Base-by-base conservation (phyloP, 92 coral and sea anemone genomes). In the Parazoanthus swiftii region DNA sequence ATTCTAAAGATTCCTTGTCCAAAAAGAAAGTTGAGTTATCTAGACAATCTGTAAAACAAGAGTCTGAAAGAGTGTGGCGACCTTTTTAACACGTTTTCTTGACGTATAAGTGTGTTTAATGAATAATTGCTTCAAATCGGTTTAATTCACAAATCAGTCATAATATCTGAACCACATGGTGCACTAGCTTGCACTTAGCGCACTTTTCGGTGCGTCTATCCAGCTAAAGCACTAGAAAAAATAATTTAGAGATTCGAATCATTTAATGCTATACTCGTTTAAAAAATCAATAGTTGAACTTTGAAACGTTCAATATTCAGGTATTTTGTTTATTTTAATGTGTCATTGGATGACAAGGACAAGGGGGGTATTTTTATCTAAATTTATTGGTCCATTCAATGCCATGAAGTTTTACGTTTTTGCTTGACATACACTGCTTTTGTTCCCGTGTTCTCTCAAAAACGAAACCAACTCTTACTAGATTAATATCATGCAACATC, bases 51-150 rank as follows among this genome's bases (percentile, higher is more conserved):
- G 29, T 29, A 46, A 84, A 84, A 84, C 16, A 44, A 20, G 87
- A 84, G 36, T 44, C 87, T 20, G 79, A 84, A 71, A 72, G 44
- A 70, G 79, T 84, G 65, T 84, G 87, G 87, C 46, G 87, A 46
- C 87, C 87, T 51, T 84, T 84, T 56, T 84, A 51, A 33, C 15
- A 44, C 33, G 42, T n/a, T 33, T 65, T 81, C 26, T 20, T 36
- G 29, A 18, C 42, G 80, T 23, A 42, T 37, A 29, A 29, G 8
- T n/a, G 51, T 76, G n/a, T 20, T 9, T 74, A 0, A 54, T 13
- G 13, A 20, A 7, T 5, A 11, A 54, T 11, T 39, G 42, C 3
- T 11, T 54, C 18, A 13, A 63, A 14, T 76, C 51, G 80, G 4
- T 76, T 18, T 76, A 21, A 35, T 76, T 72, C 35, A 4, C 43